A percentile compares a stretch with the other conserved stretches of the same genome.
Conservation (phyloP, 2,888 invertebrate species). For the Tyria jacobaeae region DNA sequence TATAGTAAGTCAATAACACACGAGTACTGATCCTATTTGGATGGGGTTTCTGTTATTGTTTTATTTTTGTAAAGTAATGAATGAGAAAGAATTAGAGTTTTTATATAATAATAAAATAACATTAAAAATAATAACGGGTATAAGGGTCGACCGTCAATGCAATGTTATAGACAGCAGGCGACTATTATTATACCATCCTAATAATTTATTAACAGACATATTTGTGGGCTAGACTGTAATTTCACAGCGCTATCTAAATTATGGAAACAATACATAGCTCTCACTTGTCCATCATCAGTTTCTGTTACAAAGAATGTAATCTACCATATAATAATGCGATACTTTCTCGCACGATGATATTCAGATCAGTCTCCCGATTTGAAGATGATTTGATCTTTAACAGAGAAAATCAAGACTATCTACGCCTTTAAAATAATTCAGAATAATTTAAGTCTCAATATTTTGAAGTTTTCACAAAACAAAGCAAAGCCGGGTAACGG, state of each 20-base stretch:
- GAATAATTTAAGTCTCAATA: not conserved
- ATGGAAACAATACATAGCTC: slow-evolving; percentile 47
- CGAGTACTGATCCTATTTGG: too few species aligned
- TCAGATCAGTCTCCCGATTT: slow-evolving; percentile 56
- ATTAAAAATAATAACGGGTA: not conserved
- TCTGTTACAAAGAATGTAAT: slow-evolving; percentile 53
- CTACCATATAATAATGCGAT: slow-evolving; percentile 55
- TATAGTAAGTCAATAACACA: not conserved
- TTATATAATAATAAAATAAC: not conserved
- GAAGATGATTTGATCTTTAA: slow-evolving; percentile 45
- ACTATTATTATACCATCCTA: slow-evolving; percentile 17
- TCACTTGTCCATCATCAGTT: slow-evolving; percentile 36
- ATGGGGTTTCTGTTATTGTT: not conserved
- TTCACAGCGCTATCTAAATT: slow-evolving; percentile 27
- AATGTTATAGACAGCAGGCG: slow-evolving; percentile 3
- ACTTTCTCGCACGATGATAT: slow-evolving; percentile 67
- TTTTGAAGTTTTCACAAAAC: not conserved
- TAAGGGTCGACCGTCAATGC: not conserved
- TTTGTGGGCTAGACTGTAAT: slow-evolving; percentile 33
- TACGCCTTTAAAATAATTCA: slow-evolving; percentile 25
- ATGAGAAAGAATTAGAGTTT: not conserved
- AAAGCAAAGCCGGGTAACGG: too few species aligned
- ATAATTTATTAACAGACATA: slow-evolving; percentile 30
- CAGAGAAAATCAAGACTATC: slow-evolving; percentile 37
- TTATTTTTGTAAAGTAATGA: not conserved